phyloP scores from a whole-genome alignment of 2,113 vertebrate genomes.

The Cnemophilus loriae region DNA sequence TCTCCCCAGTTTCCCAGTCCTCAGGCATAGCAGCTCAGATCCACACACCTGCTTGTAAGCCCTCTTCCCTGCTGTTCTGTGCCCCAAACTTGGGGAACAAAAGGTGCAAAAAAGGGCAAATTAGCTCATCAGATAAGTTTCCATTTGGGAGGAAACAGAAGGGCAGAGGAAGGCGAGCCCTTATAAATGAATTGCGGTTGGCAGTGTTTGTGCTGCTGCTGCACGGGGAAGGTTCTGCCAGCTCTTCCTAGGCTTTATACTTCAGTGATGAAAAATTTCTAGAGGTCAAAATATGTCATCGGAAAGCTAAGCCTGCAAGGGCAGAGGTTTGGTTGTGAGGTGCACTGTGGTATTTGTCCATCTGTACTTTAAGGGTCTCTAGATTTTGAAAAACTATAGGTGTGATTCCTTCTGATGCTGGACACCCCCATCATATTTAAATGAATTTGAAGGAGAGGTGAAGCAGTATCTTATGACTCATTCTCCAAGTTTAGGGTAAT shows the following conservation, averaged over 20 bases:
- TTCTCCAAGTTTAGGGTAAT: not conserved
- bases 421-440: not conserved
- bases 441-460: not conserved
- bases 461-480: not conserved
- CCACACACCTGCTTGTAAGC: not conserved
- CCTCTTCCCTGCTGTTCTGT: not conserved
- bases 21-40: not conserved
- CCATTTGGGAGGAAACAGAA: not conserved
- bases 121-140: not conserved
- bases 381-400: not conserved
- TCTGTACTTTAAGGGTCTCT: not conserved
- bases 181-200: not conserved
- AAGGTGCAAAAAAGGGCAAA: not conserved
- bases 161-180: not conserved
- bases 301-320: not conserved
- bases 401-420: not conserved
- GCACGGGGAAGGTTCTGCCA: not conserved
- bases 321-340: not conserved
- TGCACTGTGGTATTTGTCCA: not conserved
- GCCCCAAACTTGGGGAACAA: not conserved
- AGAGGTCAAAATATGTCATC: not conserved
- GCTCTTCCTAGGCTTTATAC: not conserved
- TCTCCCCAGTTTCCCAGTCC: not conserved
- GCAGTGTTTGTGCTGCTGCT: not conserved
- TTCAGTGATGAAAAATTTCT: not conserved